A percentile compares a stretch with the other conserved stretches of the same genome.
phyloP scores from a whole-genome alignment of 2,113 vertebrate genomes.

The Erinaceus europaeus region DNA sequence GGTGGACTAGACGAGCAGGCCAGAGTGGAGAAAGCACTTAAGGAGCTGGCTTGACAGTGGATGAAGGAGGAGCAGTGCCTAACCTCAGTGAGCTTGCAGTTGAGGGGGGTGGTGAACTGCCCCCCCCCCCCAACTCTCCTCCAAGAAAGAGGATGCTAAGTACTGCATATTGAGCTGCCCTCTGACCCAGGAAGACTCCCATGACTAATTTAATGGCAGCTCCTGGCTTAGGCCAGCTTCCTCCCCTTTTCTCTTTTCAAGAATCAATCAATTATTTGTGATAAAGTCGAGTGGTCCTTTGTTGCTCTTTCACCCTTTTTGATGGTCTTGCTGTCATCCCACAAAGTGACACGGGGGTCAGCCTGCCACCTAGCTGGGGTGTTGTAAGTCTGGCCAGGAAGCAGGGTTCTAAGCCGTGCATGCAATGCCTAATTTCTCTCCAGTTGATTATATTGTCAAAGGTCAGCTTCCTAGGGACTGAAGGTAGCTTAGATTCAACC shows the following conservation, averaged over 20 bases:
- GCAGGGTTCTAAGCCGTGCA: not conserved
- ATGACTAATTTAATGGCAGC: not conserved
- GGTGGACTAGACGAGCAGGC: too few relatives aligned
- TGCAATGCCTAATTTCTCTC: not conserved
- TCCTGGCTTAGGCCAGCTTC: not conserved
- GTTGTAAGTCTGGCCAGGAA: not conserved
- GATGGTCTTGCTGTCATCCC: not conserved
- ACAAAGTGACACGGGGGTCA: not conserved
- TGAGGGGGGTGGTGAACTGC: too few relatives aligned
- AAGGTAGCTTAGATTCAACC: not conserved
- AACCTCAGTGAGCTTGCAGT: not conserved
- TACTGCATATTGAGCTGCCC: fast-evolving
- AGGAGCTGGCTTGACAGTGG: not conserved
- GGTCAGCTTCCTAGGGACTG: not conserved
- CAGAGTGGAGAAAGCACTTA: not conserved
- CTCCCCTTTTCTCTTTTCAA: conserved; percentile 48
- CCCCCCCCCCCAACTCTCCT: not conserved
- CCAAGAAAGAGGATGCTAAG: not conserved
- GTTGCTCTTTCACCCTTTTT: not conserved
- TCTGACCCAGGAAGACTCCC: not conserved
- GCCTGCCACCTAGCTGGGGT: not conserved
- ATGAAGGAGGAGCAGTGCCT: not conserved
- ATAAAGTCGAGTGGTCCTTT: not conserved
- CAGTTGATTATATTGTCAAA: not conserved
- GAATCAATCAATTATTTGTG: conserved; percentile 22